Percentiles rank a stretch among this genome's conserved stretches.
Conservation (phyloP, 2,888 invertebrate genomes). For the Nipponacmea schrenckii region DNA sequence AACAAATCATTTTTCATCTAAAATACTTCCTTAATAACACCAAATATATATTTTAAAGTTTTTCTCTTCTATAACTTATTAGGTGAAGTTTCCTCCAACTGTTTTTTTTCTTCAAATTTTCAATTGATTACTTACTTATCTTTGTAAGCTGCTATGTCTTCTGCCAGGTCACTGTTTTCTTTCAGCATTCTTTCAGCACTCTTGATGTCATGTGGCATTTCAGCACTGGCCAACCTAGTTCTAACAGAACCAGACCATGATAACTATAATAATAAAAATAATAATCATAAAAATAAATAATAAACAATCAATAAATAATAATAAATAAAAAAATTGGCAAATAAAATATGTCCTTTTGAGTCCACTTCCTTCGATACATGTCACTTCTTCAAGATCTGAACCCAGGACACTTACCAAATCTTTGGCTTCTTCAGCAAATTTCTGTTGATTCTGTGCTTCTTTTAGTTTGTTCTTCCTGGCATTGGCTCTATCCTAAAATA, state of each 20-base stretch:
- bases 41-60: neutral
- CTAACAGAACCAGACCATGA: slow-evolving; percentile 56
- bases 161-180: slow-evolving; percentile 88
- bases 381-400: no score
- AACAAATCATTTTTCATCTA: no score
- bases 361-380: no score
- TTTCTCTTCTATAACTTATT: no score
- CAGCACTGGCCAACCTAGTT: slow-evolving; percentile 56
- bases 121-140: slow-evolving; percentile 79
- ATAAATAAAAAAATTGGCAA: neutral
- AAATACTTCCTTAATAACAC: neutral
- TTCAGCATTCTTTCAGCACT: slow-evolving; percentile 91
- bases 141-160: slow-evolving; percentile 89
- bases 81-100: no score
- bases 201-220: slow-evolving; percentile 75
- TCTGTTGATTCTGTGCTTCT: slow-evolving; percentile 94
- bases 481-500: slow-evolving; percentile 79
- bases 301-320: neutral
- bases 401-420: slow-evolving; percentile 70
- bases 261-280: slow-evolving; percentile 36
- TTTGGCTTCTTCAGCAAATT: slow-evolving; percentile 87
- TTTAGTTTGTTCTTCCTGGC: slow-evolving; percentile 86
- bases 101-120: no score
- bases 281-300: neutral
- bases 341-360: no score